A percentile compares a stretch with the other conserved stretches of the same genome.
Evolutionary conservation across 2,113 vertebrate species (phyloP).

Genomic region (Cinclus cinclus): DNA sequence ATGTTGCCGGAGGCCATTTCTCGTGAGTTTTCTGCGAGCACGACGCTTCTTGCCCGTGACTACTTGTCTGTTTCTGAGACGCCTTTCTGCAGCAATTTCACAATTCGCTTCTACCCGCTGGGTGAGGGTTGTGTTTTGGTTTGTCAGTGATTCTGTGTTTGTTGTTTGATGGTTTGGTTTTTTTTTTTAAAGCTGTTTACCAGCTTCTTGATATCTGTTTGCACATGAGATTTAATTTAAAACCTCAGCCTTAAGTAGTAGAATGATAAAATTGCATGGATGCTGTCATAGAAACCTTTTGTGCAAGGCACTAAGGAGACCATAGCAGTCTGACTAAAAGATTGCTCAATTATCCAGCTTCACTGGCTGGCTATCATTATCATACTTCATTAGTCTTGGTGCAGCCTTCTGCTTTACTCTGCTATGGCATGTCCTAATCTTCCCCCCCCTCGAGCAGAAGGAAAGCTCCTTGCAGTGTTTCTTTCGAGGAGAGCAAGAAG

Average conservation of each 20-base stretch:
- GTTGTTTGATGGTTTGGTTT: background rate
- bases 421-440: background rate
- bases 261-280: background rate
- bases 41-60: accelerated
- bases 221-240: background rate
- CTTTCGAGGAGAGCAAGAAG: background rate
- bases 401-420: background rate
- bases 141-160: background rate
- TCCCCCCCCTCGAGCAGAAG: accelerated
- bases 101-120: background rate
- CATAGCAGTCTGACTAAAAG: background rate
- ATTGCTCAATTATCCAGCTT: background rate
- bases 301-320: background rate
- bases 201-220: background rate
- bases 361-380: background rate
- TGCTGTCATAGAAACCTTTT: background rate
- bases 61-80: background rate
- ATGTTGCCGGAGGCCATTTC: background rate
- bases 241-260: background rate
- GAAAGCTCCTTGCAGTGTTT: background rate
- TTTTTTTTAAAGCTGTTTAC: background rate
- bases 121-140: background rate
- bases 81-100: background rate
- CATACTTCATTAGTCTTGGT: background rate
- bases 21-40: accelerated